Percentiles rank a stretch among this genome's conserved stretches.
phyloP scores from a whole-genome alignment of 1,140 invertebrate species.

The Drosophila chauvacae region DNA sequence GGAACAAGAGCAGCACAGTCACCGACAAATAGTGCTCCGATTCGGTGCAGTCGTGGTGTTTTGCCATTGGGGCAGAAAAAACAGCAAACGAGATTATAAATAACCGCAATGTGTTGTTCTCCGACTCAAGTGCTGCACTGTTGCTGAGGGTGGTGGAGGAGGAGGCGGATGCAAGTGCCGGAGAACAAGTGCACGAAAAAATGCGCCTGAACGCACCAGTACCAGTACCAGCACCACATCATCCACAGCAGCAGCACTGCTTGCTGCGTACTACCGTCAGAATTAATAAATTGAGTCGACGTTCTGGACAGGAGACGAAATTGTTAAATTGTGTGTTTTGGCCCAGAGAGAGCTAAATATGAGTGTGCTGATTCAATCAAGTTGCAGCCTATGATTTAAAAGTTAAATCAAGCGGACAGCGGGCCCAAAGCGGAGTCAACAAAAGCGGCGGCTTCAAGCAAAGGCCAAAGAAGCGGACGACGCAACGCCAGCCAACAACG shows the following conservation, averaged over 20 bases:
- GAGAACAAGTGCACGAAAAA: constrained; percentile 46
- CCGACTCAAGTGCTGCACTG: constrained; percentile 27
- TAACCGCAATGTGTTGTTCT: constrained; percentile 37
- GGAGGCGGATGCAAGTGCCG: constrained; percentile 52
- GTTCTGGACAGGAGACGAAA: constrained; percentile 27
- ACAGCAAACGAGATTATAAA: constrained; percentile 74
- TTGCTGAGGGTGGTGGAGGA: constrained; percentile 2
- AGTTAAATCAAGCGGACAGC: constrained; percentile 54
- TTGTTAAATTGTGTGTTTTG: constrained; percentile 19
- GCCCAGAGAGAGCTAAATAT: constrained; percentile 24
- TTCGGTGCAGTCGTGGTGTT: constrained; percentile 74
- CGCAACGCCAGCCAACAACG: constrained; percentile 21
- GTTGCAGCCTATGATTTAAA: constrained; percentile 40
- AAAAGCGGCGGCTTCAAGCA: constrained; percentile 44
- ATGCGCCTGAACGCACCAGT: constrained; percentile 28
- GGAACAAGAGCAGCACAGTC: constrained; percentile 7
- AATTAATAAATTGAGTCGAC: constrained; percentile 46
- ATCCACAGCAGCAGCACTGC: constrained; percentile 1
- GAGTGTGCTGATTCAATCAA: constrained; percentile 48
- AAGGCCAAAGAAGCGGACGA: constrained; percentile 47
- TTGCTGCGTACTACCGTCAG: constrained; percentile 1
- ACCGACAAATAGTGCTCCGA: constrained; percentile 17
- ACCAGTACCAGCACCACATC: constrained; percentile 1
- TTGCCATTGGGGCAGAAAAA: constrained; percentile 72
- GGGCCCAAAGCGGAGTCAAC: constrained; percentile 46